Base-by-base conservation (phyloP, 2,888 invertebrate species). In the Drosophila subquinaria region DNA sequence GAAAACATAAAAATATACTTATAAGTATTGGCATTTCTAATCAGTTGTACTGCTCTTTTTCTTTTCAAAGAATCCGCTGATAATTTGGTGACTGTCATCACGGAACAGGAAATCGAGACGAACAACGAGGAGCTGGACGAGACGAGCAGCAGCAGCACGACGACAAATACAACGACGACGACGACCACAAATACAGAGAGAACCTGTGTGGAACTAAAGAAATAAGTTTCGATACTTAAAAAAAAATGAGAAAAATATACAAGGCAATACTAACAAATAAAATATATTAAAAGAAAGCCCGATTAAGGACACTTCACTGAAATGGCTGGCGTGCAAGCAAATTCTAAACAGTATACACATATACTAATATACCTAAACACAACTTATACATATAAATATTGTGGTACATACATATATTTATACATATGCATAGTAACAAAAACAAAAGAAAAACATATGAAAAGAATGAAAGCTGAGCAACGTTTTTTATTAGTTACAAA, bases 71-170 rank as follows among this genome's bases (percentile, higher is more conserved):
- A 94, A 95, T 97, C 96, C 92, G 97, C 97, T 93, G 94, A 97
- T 90, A 96, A 97, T 90, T 94, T 98, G 90, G 98, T 98, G 76
- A 96, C 96, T 50, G 97, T 97, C 59, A 97, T 98, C 95, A 96
- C 96, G 47, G 96, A 97, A 90, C 97, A 97, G 90, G 95, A 95
- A 82, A 92, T 92, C 76, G 93, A 93, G 78, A 81, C 91, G 63
- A 85, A 84, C 47, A 78, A 82, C 71, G 74, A 79, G 15, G 81
- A 90, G 33, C 45, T 73, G 59, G 81, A 88, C 38, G 86, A 84
- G 63, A 62, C 72, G 55, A 88, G 82, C 72, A 86, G 82, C 75
- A 84, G 74, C 55, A 79, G 76, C 6, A 59, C 47, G 56, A 74
- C 83, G 57, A 84, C 79, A 60, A 73, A 77, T 64, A 79, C 85